Base-by-base conservation (phyloP, 2,113 vertebrate genomes). In the Rutilus rutilus region DNA sequence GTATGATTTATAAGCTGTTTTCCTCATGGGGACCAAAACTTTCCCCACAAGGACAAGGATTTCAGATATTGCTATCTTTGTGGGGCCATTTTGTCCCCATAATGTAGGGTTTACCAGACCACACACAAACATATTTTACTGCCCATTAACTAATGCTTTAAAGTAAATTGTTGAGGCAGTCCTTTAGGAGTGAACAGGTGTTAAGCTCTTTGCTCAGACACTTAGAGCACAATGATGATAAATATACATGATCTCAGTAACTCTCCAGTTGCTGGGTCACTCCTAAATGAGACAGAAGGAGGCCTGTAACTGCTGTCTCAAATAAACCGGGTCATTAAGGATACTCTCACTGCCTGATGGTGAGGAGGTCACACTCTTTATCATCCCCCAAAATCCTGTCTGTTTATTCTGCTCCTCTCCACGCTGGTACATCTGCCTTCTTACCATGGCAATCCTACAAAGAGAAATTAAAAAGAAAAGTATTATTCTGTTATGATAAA, bases 371-470 rank as follows among this genome's bases (percentile, higher is more conserved):
- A 99, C 98, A n/a, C 98, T 99, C 92, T 97, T 98, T 92, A 99
- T 97, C 96, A 99, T 98, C 65, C 97, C 97, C 98, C 98, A 99
- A 92, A 99, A 96, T 88, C 98, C 97, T 2, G 94, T 96, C 33
- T 97, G 96, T 85, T 96, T 99, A 93, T 96, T 98, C 84, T 97
- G 96, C 88, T 97, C 97, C 86, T 99, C 98, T 52, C 98, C 97
- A 77, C 97, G 96, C 91, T 99, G 98, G 93, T 97, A 98, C 95
- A 99, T 97, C 87, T 96, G 97, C 90, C 98, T 96, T 73, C 97
- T 95, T n/a, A 97, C 97, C 96, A 97, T 94, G 6, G 98, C 98
- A 91, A 99, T 99, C 91, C 98, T 99, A 94, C 30, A 91, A 59
- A 85, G 10, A 71, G 7, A 45, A 0, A 69, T 52, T 27, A 10